phyloP scores from a whole-genome alignment of 2,113 vertebrate genomes.

The Pterophyllum scalare region DNA sequence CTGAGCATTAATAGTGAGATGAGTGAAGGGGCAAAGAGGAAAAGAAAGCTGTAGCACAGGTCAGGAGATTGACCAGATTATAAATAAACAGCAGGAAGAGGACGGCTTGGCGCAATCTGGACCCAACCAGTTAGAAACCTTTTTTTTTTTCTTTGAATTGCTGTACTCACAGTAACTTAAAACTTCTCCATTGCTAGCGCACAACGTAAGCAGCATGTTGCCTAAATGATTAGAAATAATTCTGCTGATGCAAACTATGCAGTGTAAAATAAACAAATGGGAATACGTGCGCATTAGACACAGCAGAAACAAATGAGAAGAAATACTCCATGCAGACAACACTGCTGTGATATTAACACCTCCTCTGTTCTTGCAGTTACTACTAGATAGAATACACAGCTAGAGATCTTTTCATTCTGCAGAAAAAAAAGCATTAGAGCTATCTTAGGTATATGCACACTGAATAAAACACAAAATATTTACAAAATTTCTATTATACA shows the following conservation, averaged over 20 bases:
- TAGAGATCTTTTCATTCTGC: not conserved
- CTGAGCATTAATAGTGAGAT: slow-evolving; percentile 51
- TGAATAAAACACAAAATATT: not conserved
- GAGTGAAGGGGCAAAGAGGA: slow-evolving; percentile 44
- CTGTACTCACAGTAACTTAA: not conserved
- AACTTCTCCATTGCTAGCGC: not conserved
- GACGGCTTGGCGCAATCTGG: slow-evolving; percentile 40
- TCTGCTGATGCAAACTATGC: slow-evolving; percentile 46
- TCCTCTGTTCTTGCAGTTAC: not conserved
- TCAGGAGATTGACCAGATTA: slow-evolving; percentile 46
- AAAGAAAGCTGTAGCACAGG: slow-evolving; percentile 40
- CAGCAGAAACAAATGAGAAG: slow-evolving; percentile 31
- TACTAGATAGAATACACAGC: not conserved
- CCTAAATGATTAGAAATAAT: slow-evolving; percentile 44
- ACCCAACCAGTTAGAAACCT: slow-evolving; percentile 26
- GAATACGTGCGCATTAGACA: slow-evolving; percentile 47
- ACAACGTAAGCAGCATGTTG: not conserved
- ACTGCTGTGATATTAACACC: not conserved
- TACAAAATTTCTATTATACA: not conserved
- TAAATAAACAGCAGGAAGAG: slow-evolving; percentile 60
- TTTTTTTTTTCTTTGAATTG: not conserved
- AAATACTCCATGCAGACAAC: not conserved
- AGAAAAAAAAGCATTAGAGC: not conserved
- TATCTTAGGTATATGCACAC: not conserved
- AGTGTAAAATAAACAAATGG: slow-evolving; percentile 49